These are phyloP conservation scores for Nematolebias whitei DNA, from an alignment of 2,113 vertebrate species.

Conservation along the genomic window DNA sequence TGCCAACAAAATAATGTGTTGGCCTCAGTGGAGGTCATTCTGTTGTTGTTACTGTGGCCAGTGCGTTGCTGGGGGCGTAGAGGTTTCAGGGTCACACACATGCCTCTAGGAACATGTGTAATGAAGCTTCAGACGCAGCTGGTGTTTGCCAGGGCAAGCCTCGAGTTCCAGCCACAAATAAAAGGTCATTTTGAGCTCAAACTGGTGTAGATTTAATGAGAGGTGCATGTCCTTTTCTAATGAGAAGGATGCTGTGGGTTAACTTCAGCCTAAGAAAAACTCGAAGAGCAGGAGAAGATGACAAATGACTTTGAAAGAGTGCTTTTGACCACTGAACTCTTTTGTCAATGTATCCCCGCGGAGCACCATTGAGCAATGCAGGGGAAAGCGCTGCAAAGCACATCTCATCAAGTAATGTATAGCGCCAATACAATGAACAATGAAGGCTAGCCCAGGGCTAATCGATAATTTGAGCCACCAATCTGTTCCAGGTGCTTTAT, in stretches of 20 bases:
- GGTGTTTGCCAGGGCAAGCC: constrained; percentile 74
- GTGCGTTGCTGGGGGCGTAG: constrained; percentile 52
- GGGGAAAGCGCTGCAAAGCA: constrained; percentile 53
- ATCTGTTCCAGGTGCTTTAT: constrained; percentile 82
- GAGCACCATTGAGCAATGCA: constrained; percentile 47
- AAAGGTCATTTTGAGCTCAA: constrained; percentile 73
- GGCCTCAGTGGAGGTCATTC: constrained; percentile 53
- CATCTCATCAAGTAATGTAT: constrained; percentile 75
- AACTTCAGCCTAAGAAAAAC: constrained; percentile 42
- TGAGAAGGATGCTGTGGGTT: constrained; percentile 13
- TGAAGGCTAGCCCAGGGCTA: constrained; percentile 70
- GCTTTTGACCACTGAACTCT: constrained; percentile 45
- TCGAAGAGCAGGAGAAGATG: constrained; percentile 49
- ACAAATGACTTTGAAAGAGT: constrained; percentile 58
- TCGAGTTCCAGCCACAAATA: constrained; percentile 62
- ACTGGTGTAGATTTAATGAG: constrained; percentile 55
- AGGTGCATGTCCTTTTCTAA: background rate
- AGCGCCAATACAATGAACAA: constrained; percentile 73
- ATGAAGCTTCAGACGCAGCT: constrained; percentile 82
- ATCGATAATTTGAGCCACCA: constrained; percentile 80
- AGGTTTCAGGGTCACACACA: constrained; percentile 72
- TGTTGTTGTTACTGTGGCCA: constrained; percentile 42
- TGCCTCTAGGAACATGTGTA: constrained; percentile 73
- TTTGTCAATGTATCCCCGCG: constrained; percentile 59
- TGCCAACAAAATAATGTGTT: constrained; percentile 19